Conservation (phyloP, 2,113 vertebrate genomes). For the Agelaius tricolor region DNA sequence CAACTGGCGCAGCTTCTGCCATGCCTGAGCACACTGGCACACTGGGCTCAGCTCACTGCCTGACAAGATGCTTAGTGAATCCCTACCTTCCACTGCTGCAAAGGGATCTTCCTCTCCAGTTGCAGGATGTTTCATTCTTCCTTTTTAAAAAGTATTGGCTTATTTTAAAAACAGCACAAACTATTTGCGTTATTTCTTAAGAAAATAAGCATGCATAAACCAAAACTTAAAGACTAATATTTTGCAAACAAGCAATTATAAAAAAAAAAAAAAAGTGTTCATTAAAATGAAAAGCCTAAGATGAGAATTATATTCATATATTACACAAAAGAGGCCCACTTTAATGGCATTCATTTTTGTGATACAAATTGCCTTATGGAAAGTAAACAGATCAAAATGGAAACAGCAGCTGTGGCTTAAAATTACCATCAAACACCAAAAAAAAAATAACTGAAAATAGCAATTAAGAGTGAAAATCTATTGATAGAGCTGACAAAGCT, state of each 20-base stretch:
- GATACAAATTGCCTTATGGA: conserved; percentile 45
- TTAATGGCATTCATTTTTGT: conserved; percentile 38
- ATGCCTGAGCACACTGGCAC: background rate
- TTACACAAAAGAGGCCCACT: background rate
- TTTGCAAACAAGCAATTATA: conserved; percentile 13
- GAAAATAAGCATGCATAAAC: background rate
- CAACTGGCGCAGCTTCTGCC: accelerated
- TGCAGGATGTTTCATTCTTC: background rate
- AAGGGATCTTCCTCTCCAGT: background rate
- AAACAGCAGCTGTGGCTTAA: conserved; percentile 57
- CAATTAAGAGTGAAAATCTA: conserved; percentile 43
- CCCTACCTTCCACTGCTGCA: background rate
- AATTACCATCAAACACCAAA: conserved; percentile 32
- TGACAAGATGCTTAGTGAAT: background rate
- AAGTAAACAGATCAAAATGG: conserved; percentile 58
- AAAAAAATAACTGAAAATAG: conserved; percentile 50
- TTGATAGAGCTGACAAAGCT: conserved; percentile 23
- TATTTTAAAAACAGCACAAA: background rate
- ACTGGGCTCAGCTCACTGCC: background rate
- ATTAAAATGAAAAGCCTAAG: conserved; percentile 1
- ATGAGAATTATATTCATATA: background rate
- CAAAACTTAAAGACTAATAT: background rate
- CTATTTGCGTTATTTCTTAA: background rate
- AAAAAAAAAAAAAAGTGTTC: background rate
- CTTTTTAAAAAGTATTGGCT: background rate